Conservation (phyloP, 2,113 vertebrate species). For the Amia ocellicauda region DNA sequence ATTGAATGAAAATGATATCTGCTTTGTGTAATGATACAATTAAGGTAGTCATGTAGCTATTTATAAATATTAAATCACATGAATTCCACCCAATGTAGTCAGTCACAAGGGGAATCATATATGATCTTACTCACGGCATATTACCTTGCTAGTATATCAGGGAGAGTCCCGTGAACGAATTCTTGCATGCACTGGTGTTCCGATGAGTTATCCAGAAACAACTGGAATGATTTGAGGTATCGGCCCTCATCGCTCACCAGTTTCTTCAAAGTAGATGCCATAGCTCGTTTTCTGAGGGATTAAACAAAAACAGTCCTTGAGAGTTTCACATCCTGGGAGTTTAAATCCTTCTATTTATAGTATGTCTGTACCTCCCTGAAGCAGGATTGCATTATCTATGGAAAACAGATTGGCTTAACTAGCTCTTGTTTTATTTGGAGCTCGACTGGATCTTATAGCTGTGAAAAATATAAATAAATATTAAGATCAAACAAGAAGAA, state of each 20-base stretch:
- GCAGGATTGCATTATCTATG: not conserved
- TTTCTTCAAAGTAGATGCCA: constrained; percentile 58
- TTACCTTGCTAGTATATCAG: constrained; percentile 68
- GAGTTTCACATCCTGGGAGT: not conserved
- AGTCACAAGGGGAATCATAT: no score
- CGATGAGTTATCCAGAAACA: constrained; percentile 77
- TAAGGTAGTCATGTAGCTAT: no score
- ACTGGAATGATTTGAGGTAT: constrained; percentile 69
- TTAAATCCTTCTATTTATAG: not conserved
- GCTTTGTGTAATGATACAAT: no score
- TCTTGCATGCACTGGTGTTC: constrained; percentile 79
- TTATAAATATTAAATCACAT: no score
- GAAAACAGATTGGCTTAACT: not conserved
- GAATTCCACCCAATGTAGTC: no score
- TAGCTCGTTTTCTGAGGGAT: constrained; percentile 42
- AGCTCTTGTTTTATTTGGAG: not conserved
- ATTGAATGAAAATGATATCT: no score
- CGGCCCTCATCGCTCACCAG: constrained; percentile 59
- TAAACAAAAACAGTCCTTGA: not conserved
- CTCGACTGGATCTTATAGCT: not conserved
- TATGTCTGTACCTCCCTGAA: not conserved
- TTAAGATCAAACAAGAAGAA: not conserved
- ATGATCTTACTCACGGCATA: no score
- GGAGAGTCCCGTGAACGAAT: constrained; percentile 68
- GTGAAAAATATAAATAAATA: constrained; percentile 4